Evolutionary conservation across 2,113 vertebrate species (phyloP).

Genomic region (Hippolais icterina): DNA sequence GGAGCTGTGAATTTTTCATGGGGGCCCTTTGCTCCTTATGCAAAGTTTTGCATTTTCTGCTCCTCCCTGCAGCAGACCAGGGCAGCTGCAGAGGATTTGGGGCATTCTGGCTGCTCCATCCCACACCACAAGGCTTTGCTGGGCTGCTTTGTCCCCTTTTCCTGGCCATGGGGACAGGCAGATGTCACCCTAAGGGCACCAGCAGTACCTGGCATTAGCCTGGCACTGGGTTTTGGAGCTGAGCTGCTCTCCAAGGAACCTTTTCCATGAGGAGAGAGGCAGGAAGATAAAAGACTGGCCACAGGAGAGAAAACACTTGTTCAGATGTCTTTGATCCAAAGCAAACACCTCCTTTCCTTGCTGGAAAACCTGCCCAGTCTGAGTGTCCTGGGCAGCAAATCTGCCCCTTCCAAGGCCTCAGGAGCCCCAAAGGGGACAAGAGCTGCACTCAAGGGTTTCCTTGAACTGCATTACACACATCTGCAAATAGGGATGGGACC

Average conservation of each 20-base stretch:
- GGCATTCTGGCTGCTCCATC: not conserved
- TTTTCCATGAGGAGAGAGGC: not conserved
- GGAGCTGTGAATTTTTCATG: not conserved
- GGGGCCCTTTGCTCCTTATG: not conserved
- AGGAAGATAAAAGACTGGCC: not conserved
- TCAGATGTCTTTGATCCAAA: not conserved
- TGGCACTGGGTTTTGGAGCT: not conserved
- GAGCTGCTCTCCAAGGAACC: not conserved
- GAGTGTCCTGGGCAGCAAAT: not conserved
- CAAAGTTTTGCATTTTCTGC: not conserved
- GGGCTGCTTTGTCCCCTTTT: not conserved
- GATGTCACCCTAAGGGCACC: not conserved
- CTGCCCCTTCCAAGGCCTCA: not conserved
- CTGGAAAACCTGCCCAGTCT: not conserved
- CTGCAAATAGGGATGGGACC: not conserved
- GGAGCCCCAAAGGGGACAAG: not conserved
- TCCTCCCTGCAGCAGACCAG: not conserved
- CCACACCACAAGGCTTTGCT: fast-evolving
- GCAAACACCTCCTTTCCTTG: not conserved
- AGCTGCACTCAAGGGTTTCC: not conserved
- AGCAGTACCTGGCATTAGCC: not conserved
- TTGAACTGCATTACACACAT: fast-evolving
- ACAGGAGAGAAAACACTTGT: not conserved
- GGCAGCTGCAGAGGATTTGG: not conserved
- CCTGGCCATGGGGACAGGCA: not conserved